These are phyloP conservation scores for Meandrina meandrites DNA, from an alignment of 92 coral and sea anemone species.

Conservation along the genomic window DNA sequence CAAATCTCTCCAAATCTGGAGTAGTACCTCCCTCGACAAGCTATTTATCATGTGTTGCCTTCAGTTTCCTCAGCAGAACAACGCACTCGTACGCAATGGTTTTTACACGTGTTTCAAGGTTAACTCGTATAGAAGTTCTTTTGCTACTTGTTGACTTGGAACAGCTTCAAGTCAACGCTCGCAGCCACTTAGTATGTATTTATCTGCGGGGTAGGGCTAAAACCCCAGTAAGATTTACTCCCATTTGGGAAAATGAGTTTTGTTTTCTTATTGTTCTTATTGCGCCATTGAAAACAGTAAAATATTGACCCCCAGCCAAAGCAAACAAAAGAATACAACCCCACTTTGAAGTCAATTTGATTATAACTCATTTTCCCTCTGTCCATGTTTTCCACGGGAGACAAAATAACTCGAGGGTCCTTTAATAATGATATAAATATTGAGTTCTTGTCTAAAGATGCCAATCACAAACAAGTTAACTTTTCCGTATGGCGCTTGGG, in stretches of 20 bases:
- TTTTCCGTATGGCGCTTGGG: background rate
- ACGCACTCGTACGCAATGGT: background rate
- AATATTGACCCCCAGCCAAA: conserved; percentile 44
- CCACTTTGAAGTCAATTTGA: conserved; percentile 17
- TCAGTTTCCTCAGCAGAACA: conserved; percentile 5
- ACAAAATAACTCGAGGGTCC: background rate
- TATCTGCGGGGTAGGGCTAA: background rate
- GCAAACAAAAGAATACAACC: conserved; percentile 24
- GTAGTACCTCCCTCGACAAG: conserved; percentile 38
- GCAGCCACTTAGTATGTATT: background rate
- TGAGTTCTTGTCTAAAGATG: background rate
- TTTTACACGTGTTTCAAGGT: conserved; percentile 19
- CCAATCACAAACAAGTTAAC: background rate
- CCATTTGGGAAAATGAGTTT: conserved; percentile 28
- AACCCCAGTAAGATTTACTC: conserved; percentile 6
- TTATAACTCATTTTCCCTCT: conserved; percentile 28
- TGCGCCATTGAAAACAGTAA: conserved; percentile 23
- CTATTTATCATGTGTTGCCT: conserved; percentile 35
- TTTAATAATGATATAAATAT: background rate
- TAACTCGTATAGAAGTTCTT: background rate
- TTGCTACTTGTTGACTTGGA: background rate
- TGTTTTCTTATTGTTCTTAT: background rate
- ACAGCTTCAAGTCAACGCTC: background rate
- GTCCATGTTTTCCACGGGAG: conserved; percentile 21
- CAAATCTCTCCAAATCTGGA: conserved; percentile 12